These are phyloP conservation scores for Microctenopoma lineatum DNA, from an alignment of 2,797 vertebrate species.

Conservation along the genomic window DNA sequence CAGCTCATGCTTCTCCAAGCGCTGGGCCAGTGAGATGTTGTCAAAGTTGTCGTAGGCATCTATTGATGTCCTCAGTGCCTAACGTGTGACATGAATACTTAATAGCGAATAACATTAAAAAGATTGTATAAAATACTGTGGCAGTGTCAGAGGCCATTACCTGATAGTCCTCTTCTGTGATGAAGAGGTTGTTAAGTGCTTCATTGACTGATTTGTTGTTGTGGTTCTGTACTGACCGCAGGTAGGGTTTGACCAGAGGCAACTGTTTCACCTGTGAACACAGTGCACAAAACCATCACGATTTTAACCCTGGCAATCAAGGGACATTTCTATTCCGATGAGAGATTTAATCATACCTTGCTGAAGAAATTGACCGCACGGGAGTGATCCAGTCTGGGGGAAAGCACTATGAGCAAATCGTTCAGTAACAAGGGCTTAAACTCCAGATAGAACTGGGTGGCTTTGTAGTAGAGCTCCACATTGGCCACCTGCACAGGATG, in stretches of 20 bases:
- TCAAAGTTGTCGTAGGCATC: constrained; percentile 99
- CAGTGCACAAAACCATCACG: neutral
- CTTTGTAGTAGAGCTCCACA: constrained; percentile 99
- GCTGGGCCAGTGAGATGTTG: constrained; percentile 97
- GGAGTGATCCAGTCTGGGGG: constrained; percentile 96
- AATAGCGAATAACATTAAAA: neutral
- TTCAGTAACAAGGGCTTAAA: constrained; percentile 99
- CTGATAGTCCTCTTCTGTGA: constrained; percentile 99
- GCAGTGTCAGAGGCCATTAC: constrained; percentile 66
- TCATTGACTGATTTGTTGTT: constrained; percentile 99
- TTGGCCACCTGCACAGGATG: constrained; percentile 91
- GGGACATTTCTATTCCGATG: neutral
- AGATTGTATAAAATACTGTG: neutral
- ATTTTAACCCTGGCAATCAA: neutral
- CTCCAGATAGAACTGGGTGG: constrained; percentile 97
- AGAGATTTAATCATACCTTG: constrained; percentile 85
- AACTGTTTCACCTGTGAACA: constrained; percentile 93
- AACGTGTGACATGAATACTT: neutral
- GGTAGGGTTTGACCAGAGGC: constrained; percentile 95
- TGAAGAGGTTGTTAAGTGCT: constrained; percentile 99
- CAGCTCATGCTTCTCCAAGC: constrained; percentile 96
- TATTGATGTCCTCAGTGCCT: constrained; percentile 98
- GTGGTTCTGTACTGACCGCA: constrained; percentile 98
- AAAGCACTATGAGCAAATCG: constrained; percentile 97
- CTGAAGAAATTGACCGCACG: constrained; percentile 97